Evolutionary conservation across 2,888 invertebrate genomes (phyloP).

Genomic region (Xestobium rufovillosum): DNA sequence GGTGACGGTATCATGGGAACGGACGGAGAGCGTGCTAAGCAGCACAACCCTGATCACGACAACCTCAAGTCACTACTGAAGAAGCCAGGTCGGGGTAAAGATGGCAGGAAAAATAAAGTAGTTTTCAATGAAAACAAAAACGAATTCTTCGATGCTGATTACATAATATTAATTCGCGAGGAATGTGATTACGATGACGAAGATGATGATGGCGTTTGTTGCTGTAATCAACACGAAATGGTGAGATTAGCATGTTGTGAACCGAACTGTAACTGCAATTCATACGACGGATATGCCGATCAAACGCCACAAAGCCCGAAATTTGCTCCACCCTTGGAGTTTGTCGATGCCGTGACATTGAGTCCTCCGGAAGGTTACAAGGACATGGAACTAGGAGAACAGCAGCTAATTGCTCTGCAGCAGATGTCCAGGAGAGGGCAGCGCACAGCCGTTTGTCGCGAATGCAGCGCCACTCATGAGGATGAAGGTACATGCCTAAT

Average conservation of each 20-base stretch:
- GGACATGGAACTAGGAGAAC: slow-evolving; percentile 64
- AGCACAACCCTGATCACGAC: slow-evolving; percentile 55
- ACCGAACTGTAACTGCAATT: slow-evolving; percentile 53
- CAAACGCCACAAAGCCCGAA: slow-evolving; percentile 47
- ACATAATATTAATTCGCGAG: slow-evolving; percentile 82
- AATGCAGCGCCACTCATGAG: slow-evolving; percentile 41
- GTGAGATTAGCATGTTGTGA: slow-evolving; percentile 57
- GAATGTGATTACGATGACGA: slow-evolving; percentile 81
- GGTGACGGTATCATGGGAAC: slow-evolving; percentile 46
- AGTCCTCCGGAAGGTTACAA: slow-evolving; percentile 90
- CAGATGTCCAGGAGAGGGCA: slow-evolving; percentile 41
- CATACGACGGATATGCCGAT: slow-evolving; percentile 35
- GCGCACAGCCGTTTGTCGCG: slow-evolving; percentile 38
- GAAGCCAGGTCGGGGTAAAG: slow-evolving; percentile 61
- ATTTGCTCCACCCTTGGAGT: slow-evolving; percentile 63
- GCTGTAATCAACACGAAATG: slow-evolving; percentile 63
- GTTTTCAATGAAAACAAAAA: slow-evolving; percentile 84
- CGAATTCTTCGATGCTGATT: slow-evolving; percentile 88
- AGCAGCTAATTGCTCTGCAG: slow-evolving; percentile 50
- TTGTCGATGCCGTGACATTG: slow-evolving; percentile 73
- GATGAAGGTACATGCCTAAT: slow-evolving; percentile 28
- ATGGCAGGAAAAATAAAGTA: slow-evolving; percentile 65
- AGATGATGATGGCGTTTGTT: slow-evolving; percentile 61
- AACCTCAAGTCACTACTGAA: slow-evolving; percentile 69
- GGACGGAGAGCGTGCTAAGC: slow-evolving; percentile 34